These are phyloP conservation scores for Diorhabda sublineata DNA, from an alignment of 1,140 invertebrate genomes.

Conservation along the genomic window DNA sequence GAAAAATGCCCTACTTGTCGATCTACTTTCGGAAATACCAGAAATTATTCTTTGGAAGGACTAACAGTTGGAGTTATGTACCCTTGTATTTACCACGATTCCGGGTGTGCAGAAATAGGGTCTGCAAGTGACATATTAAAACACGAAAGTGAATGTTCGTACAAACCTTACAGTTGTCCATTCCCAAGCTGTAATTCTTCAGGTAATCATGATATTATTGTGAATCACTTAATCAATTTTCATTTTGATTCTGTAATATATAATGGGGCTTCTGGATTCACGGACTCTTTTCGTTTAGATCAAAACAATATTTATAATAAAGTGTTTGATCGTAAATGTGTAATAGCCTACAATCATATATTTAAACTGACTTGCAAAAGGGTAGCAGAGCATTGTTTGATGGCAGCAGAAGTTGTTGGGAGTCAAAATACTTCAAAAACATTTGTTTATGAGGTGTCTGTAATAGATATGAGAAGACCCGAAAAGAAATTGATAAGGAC, in stretches of 20 bases:
- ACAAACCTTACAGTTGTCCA: conserved; percentile 36
- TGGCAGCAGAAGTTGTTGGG: conserved; percentile 37
- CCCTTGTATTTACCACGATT: conserved; percentile 34
- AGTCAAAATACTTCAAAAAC: conserved; percentile 27
- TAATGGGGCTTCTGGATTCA: conserved; percentile 25
- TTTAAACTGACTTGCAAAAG: conserved; percentile 33
- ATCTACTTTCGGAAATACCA: conserved; percentile 66
- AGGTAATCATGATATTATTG: conserved; percentile 29
- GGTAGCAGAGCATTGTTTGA: conserved; percentile 34
- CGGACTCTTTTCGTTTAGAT: conserved; percentile 29
- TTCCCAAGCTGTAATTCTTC: conserved; percentile 28
- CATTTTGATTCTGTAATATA: conserved; percentile 30
- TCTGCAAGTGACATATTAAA: conserved; percentile 26
- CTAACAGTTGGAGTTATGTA: conserved; percentile 39
- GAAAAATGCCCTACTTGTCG: conserved; percentile 69
- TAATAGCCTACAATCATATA: conserved; percentile 29
- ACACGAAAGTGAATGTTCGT: conserved; percentile 36
- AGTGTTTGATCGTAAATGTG: conserved; percentile 25
- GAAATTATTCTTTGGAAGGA: conserved; percentile 74
- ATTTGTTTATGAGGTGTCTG: conserved; percentile 35
- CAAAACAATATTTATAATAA: conserved; percentile 21
- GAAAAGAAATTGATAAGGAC: conserved; percentile 33
- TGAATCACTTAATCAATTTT: conserved; percentile 27
- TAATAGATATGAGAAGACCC: conserved; percentile 33
- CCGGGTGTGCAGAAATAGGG: conserved; percentile 31